phyloP scores from a whole-genome alignment of 2,113 vertebrate species.

The Caranx melampygus region DNA sequence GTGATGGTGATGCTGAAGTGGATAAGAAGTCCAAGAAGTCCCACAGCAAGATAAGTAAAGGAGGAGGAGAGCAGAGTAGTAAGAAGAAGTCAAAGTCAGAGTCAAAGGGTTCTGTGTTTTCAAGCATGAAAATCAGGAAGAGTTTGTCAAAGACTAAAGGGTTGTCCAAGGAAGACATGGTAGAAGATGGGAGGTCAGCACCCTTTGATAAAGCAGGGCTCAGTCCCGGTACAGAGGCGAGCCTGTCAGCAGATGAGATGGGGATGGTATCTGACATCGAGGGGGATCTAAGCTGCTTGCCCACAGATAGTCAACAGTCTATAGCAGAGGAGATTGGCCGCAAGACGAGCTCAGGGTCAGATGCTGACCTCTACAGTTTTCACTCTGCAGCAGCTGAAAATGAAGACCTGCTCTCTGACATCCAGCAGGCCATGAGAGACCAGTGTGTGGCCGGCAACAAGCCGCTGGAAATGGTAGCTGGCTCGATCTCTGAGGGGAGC shows the following conservation, averaged over 20 bases:
- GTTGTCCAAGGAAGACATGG: conserved; percentile 86
- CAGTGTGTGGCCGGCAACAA: conserved; percentile 80
- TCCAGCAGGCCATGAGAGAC: conserved; percentile 91
- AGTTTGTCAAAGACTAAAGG: conserved; percentile 87
- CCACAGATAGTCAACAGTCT: conserved; percentile 74
- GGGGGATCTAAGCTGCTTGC: conserved; percentile 78
- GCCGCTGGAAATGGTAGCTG: conserved; percentile 62
- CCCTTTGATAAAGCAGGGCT: conserved; percentile 51
- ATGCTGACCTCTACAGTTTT: conserved; percentile 95
- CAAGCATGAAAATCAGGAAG: conserved; percentile 92
- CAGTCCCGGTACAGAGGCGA: conserved; percentile 83
- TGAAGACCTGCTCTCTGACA: conserved; percentile 93
- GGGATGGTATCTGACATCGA: conserved; percentile 87
- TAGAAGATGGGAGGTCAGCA: conserved; percentile 83
- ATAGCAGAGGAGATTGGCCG: conserved; percentile 81
- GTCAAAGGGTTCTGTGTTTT: conserved; percentile 90
- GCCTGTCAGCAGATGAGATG: conserved; percentile 87
- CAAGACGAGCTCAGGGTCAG: conserved; percentile 91
- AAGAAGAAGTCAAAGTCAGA: conserved; percentile 91
- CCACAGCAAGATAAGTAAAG: conserved; percentile 82
- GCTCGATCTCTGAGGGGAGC: conserved; percentile 48
- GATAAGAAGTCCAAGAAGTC: conserved; percentile 91
- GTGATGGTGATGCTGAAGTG: conserved; percentile 81
- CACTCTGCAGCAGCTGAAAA: conserved; percentile 92
- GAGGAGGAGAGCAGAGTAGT: conserved; percentile 74